A percentile compares a stretch with the other conserved stretches of the same genome.
Conservation (phyloP, 1,140 invertebrate genomes). For the Halictus rubicundus region DNA sequence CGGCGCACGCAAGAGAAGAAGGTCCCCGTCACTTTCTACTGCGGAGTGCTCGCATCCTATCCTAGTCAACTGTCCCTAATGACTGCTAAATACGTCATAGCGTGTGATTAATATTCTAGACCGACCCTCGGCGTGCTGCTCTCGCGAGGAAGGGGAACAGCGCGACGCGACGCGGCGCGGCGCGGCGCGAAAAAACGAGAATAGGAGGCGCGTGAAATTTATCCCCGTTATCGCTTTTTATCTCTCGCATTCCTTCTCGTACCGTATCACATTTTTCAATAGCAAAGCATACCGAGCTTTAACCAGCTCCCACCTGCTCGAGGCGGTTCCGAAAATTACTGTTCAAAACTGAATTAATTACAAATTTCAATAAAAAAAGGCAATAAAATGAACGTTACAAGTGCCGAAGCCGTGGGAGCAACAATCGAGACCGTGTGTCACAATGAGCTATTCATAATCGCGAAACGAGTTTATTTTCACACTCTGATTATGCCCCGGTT, state of each 20-base stretch:
- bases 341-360: too few relatives aligned
- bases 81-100: conserved; percentile 55
- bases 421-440: background rate
- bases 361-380: too few relatives aligned
- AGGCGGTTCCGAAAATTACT: too few relatives aligned
- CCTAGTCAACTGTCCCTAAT: conserved; percentile 53
- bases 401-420: too few relatives aligned
- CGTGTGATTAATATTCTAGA: conserved; percentile 60
- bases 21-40: conserved; percentile 45
- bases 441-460: background rate
- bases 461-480: conserved; percentile 27
- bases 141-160: background rate
- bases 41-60: conserved; percentile 27
- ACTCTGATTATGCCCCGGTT: conserved; percentile 31
- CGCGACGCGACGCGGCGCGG: too few relatives aligned
- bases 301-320: background rate
- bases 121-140: conserved; percentile 13
- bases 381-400: too few relatives aligned
- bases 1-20: conserved; percentile 1
- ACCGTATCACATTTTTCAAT: too few relatives aligned
- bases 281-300: too few relatives aligned
- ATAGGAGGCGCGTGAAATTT: background rate
- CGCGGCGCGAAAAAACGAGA: background rate
- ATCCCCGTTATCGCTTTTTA: background rate
- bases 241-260: background rate